Conservation (phyloP, 2,113 vertebrate genomes). For the Cervus canadensis region DNA sequence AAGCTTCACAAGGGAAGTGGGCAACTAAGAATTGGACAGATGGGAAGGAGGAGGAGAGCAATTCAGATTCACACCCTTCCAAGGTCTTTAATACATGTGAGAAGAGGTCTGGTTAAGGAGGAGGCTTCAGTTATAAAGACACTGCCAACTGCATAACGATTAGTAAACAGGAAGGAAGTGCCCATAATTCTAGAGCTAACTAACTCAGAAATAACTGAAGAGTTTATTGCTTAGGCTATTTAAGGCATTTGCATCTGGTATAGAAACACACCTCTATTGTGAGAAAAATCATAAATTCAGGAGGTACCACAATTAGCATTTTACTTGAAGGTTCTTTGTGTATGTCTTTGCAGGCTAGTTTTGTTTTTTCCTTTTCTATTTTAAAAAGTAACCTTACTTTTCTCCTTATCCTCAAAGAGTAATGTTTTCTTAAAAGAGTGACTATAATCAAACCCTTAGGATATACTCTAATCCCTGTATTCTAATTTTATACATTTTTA, state of each 20-base stretch:
- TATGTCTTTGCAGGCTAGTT: background rate
- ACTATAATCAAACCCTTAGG: background rate
- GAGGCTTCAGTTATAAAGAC: conserved; percentile 29
- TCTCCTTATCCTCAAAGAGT: conserved; percentile 1
- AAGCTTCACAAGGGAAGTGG: conserved; percentile 18
- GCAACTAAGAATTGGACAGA: conserved; percentile 38
- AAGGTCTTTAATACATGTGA: background rate
- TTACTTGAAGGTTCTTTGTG: background rate
- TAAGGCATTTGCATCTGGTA: background rate
- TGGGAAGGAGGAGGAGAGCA: conserved; percentile 42
- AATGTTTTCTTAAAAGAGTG: background rate
- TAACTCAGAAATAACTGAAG: conserved; percentile 1
- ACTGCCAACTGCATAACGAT: background rate
- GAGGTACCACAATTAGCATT: background rate
- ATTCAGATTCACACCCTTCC: conserved; percentile 37
- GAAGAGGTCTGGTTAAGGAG: conserved; percentile 32
- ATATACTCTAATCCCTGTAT: background rate
- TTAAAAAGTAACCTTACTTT: background rate
- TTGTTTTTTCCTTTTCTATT: background rate
- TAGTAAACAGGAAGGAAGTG: conserved; percentile 12
- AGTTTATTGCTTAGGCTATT: background rate
- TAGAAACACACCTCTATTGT: background rate
- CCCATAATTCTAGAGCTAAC: background rate
- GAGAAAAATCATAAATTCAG: background rate
- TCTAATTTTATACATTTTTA: conserved; percentile 9